Base-by-base conservation (phyloP, 2,113 vertebrate species). In the Rhombomys opimus region DNA sequence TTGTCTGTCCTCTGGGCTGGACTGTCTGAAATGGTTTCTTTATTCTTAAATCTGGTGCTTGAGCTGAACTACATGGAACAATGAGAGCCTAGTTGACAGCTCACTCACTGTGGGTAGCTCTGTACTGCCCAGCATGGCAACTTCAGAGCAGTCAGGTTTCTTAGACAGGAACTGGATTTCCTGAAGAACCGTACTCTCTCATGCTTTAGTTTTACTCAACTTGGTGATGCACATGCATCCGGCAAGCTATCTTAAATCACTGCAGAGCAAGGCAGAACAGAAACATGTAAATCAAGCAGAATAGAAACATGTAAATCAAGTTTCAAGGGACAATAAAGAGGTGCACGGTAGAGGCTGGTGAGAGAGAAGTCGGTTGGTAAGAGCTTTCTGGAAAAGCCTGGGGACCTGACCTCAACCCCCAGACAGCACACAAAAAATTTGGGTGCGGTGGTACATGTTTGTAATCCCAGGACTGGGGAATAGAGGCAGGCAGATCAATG, bases 231-330 rank as follows among this genome's bases (percentile, higher is more conserved):
- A 32, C 57, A 63, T 65, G 46, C 38, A 80, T 82, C 76, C 25
- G 46, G 59, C 87, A 30, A 94, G 17, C 72, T 89, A 73, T 15
- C 90, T 96, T 90, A 67, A 30, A 90, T 88, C 23, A 20, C 75
- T 94, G 94, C 89, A 92, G 80, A 92, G 77, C 35, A 95, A 94
- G 18, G 27, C 63, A 23, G 75, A 61, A 41, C 67, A 72, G 50
- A 94, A 89, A 82, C 68, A 65, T 82, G 41, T 63, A 97, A 97
- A 92, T 87, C 57, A 93, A 95, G 63, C 81, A 7, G 94, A 91
- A 93, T 75, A 75, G n/a, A 75, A 75, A 75, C 72, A 75, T 75
- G 82, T 88, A 87, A 96, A 95, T 91, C 92, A 96, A 57, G 5
- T 88, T 57, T 86, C 50, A 27, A 87, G 81, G 35, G 81, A 80